Conservation (phyloP, 2,888 invertebrate species). For the Margaritifera margaritifera region DNA sequence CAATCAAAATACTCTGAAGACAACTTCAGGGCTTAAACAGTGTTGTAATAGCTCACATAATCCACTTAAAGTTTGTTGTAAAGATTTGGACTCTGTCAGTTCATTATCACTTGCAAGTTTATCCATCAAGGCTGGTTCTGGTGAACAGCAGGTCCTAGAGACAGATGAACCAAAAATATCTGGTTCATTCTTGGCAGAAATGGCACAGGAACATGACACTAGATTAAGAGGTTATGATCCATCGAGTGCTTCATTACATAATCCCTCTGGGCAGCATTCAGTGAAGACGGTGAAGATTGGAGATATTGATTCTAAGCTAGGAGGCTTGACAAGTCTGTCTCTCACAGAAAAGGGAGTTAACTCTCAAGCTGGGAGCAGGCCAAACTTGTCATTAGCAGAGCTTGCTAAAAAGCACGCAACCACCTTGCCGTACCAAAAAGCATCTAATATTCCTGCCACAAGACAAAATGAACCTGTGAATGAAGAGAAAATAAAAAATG, state of each 20-base stretch:
- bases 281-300: too few relatives aligned
- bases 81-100: constrained; percentile 9
- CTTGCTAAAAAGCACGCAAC: constrained; percentile 18
- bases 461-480: constrained; percentile 1
- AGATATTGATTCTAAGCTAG: too few relatives aligned
- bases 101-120: not conserved
- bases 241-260: too few relatives aligned
- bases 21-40: too few relatives aligned
- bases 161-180: not conserved
- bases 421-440: too few relatives aligned
- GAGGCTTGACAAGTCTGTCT: too few relatives aligned
- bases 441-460: too few relatives aligned
- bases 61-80: constrained; percentile 9
- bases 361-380: not conserved
- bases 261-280: too few relatives aligned
- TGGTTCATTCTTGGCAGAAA: constrained; percentile 8
- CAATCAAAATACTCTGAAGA: too few relatives aligned
- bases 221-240: too few relatives aligned
- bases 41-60: not conserved
- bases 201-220: constrained; percentile 17
- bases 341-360: constrained; percentile 1
- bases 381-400: constrained; percentile 25
- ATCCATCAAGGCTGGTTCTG: not conserved
- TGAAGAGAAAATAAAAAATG: not conserved
- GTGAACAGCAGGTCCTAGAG: not conserved